phyloP scores from a whole-genome alignment of 2,113 vertebrate species.

The Stomatorhinus ivindoensis region DNA sequence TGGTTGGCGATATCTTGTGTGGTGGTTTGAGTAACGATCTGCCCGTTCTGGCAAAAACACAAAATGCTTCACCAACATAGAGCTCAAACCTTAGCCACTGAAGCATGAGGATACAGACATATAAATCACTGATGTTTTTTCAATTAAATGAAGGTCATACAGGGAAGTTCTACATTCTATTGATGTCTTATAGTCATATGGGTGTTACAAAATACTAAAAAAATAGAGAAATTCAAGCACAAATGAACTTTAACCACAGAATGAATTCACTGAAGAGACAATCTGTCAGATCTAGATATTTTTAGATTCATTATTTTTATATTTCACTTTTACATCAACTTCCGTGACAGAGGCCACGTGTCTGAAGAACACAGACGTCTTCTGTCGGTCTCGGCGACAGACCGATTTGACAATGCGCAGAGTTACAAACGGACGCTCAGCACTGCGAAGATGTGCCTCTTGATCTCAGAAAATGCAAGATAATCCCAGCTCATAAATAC shows the following conservation, averaged over 20 bases:
- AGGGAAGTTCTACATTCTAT: neutral
- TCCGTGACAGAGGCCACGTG: neutral
- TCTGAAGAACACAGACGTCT: neutral
- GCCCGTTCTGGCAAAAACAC: neutral
- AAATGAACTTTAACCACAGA: neutral
- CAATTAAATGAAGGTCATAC: neutral
- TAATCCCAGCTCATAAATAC: neutral
- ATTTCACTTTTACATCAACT: neutral
- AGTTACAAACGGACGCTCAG: neutral
- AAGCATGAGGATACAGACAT: neutral
- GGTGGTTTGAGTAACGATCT: neutral
- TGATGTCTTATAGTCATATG: neutral
- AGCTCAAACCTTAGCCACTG: neutral
- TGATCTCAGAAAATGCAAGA: neutral
- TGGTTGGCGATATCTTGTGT: neutral
- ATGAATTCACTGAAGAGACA: neutral
- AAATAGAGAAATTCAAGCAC: neutral
- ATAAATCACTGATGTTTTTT: neutral
- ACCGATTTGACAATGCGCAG: neutral
- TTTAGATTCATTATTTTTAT: neutral
- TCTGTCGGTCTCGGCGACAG: neutral
- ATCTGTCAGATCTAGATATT: neutral
- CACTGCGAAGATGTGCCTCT: neutral
- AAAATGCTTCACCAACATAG: neutral
- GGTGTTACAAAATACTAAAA: neutral